A percentile compares a stretch with the other conserved stretches of the same genome.
Conservation (phyloP, 2,113 vertebrate genomes). For the Onychorhynchus coronatus region DNA sequence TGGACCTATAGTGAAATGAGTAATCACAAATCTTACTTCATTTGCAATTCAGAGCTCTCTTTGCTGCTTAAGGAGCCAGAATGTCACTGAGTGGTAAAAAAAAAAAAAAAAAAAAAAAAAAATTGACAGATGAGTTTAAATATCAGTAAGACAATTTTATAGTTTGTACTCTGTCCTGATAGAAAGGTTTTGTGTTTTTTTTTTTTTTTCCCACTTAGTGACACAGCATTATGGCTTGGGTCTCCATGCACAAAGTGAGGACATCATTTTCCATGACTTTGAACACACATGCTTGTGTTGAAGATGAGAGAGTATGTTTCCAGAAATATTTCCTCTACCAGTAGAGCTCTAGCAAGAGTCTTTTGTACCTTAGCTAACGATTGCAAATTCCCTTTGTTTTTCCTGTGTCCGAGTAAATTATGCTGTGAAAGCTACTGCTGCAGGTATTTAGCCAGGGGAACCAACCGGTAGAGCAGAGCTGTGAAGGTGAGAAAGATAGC, state of each 20-base stretch:
- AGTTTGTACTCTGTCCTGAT: neutral
- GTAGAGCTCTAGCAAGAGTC: neutral
- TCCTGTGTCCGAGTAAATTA: neutral
- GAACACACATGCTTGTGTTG: neutral
- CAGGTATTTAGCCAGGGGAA: neutral
- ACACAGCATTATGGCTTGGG: neutral
- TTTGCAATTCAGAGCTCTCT: neutral
- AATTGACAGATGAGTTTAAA: neutral
- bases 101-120: neutral
- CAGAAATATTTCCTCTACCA: neutral
- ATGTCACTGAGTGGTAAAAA: neutral
- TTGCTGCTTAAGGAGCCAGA: neutral
- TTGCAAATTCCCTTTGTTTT: neutral
- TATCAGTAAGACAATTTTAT: neutral
- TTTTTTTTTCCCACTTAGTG: neutral
- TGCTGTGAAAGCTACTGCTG: neutral
- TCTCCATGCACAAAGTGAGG: neutral
- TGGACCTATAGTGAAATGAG: neutral
- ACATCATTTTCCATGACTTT: neutral
- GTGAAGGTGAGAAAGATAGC: neutral
- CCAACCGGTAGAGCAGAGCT: neutral
- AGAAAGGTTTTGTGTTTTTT: neutral
- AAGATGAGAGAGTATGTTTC: neutral
- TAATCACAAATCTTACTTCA: neutral
- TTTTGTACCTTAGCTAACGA: neutral